Percentiles rank a stretch among this genome's conserved stretches.
Evolutionary conservation across 2,888 invertebrate species (phyloP).

Genomic region (Sarcophaga subvicina): DNA sequence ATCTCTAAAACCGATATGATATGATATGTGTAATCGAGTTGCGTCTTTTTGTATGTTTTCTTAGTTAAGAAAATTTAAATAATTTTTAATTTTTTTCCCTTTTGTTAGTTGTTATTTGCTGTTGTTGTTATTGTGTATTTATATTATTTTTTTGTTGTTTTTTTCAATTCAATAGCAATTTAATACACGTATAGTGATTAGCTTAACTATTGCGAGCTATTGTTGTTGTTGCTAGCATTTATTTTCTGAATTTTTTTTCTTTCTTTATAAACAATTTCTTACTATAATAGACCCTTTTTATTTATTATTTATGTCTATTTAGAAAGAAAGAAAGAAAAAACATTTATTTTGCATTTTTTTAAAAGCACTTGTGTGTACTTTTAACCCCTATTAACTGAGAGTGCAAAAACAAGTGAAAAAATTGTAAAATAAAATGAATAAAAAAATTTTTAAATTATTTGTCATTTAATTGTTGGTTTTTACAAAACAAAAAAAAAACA

Average conservation of each 20-base stretch:
- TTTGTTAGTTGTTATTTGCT: not conserved
- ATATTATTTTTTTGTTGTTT: not conserved
- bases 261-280: not conserved
- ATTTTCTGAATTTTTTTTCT: not conserved
- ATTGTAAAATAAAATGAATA: not conserved
- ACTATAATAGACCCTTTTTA: slow-evolving; percentile 41
- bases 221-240: slow-evolving; percentile 10
- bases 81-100: not conserved
- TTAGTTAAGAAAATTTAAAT: not conserved
- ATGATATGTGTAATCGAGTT: too few species aligned
- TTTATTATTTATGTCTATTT: slow-evolving; percentile 29
- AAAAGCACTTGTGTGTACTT: slow-evolving; percentile 52
- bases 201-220: not conserved
- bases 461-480: slow-evolving; percentile 54
- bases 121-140: not conserved
- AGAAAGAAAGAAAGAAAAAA: not conserved
- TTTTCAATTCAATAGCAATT: slow-evolving; percentile 41
- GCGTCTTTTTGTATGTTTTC: too few species aligned
- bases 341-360: not conserved
- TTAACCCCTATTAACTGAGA: slow-evolving; percentile 49
- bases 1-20: too few species aligned
- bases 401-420: slow-evolving; percentile 6
- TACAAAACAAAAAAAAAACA: slow-evolving; percentile 7
- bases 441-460: slow-evolving; percentile 33
- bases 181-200: slow-evolving; percentile 28